These are phyloP conservation scores for Typhlichthys subterraneus DNA, from an alignment of 2,797 vertebrate genomes.

Conservation along the genomic window DNA sequence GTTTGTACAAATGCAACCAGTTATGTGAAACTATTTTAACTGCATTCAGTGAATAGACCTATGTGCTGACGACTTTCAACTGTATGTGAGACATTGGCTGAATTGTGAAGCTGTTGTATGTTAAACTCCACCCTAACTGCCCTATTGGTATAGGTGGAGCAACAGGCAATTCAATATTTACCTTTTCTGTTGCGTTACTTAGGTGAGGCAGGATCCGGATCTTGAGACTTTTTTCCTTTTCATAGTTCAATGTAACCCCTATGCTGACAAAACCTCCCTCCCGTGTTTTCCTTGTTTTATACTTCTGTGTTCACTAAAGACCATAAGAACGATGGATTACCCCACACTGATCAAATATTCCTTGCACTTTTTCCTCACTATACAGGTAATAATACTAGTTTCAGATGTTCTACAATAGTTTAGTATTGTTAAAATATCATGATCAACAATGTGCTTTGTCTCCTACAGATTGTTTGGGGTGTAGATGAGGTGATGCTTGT, in stretches of 20 bases:
- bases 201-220: constrained; percentile 78
- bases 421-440: background rate
- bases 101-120: background rate
- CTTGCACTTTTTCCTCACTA: constrained; percentile 43
- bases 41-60: too few species aligned
- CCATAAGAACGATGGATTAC: constrained; percentile 48
- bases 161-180: constrained; percentile 70
- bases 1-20: background rate
- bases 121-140: constrained; percentile 14
- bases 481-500: constrained; percentile 65
- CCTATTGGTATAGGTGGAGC: constrained; percentile 53
- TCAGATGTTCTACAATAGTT: constrained; percentile 2
- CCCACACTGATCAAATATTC: constrained; percentile 25
- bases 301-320: background rate
- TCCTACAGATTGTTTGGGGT: constrained; percentile 43
- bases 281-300: background rate
- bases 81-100: too few species aligned
- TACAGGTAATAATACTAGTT: constrained; percentile 61
- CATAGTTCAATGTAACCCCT: constrained; percentile 2
- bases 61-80: too few species aligned
- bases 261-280: background rate
- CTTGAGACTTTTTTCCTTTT: constrained; percentile 13
- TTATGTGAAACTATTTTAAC: background rate
- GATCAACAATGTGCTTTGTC: constrained; percentile 5
- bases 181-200: constrained; percentile 22